These are phyloP conservation scores for Nomada fabriciana DNA, from an alignment of 2,888 invertebrate species.

Conservation along the genomic window DNA sequence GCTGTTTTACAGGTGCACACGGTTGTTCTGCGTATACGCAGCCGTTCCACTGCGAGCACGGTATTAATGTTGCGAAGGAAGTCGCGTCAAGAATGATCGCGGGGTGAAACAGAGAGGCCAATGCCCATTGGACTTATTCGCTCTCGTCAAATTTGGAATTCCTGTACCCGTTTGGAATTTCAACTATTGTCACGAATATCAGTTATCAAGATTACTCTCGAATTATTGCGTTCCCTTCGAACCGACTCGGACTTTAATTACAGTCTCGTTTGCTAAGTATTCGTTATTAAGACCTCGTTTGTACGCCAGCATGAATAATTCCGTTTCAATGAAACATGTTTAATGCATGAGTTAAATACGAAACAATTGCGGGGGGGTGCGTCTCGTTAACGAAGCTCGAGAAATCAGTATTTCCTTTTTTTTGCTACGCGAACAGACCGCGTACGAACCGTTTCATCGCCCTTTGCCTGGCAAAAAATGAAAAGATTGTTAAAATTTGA, in stretches of 20 bases:
- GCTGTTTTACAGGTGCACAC: slow-evolving; percentile 68
- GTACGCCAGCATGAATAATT: slow-evolving; percentile 46
- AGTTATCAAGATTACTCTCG: no score
- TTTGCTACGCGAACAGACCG: slow-evolving; percentile 6
- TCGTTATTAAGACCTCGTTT: background rate
- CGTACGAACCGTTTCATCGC: slow-evolving; percentile 7
- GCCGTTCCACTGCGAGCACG: background rate
- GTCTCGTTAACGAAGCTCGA: slow-evolving; percentile 26
- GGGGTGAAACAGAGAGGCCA: no score
- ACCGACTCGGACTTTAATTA: no score
- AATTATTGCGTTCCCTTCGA: no score
- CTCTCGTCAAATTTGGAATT: no score
- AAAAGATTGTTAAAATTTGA: background rate
- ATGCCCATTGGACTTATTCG: no score
- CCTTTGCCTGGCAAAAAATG: background rate
- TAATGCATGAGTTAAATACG: slow-evolving; percentile 37
- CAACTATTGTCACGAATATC: no score
- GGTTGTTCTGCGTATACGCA: slow-evolving; percentile 35
- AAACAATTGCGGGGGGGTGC: background rate
- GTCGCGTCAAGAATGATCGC: slow-evolving; percentile 1
- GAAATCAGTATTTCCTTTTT: slow-evolving; percentile 26
- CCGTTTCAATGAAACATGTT: slow-evolving; percentile 27
- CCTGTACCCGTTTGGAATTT: no score
- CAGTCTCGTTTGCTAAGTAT: no score
- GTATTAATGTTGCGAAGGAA: background rate